Conservation (phyloP, 2,113 vertebrate species). For the Phaetusa simplex region DNA sequence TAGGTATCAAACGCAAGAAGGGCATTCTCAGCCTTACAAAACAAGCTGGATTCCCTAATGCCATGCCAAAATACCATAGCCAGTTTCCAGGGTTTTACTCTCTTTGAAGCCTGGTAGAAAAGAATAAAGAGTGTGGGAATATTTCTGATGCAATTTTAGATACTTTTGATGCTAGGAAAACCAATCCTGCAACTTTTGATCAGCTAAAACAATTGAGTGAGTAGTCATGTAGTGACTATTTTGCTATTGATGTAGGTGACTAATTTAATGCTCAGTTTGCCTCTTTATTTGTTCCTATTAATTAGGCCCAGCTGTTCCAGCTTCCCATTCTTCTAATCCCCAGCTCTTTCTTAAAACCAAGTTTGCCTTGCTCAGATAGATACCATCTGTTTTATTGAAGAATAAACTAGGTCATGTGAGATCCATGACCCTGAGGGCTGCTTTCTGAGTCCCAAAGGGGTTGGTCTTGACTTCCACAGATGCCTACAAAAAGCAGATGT, state of each 20-base stretch:
- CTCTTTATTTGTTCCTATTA: conserved; percentile 27
- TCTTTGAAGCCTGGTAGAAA: conserved; percentile 33
- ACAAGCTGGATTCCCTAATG: background rate
- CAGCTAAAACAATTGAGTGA: background rate
- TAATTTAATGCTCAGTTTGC: conserved; percentile 3
- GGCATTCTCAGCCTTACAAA: background rate
- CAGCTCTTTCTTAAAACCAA: conserved; percentile 24
- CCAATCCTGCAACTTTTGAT: background rate
- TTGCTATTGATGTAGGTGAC: background rate
- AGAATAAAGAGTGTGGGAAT: conserved; percentile 21
- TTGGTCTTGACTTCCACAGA: conserved; percentile 3
- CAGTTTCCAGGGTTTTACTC: background rate
- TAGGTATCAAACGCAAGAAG: background rate
- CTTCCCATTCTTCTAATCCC: background rate
- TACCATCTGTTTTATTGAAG: conserved; percentile 49
- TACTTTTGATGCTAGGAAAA: conserved; percentile 9
- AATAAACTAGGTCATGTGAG: conserved; percentile 46
- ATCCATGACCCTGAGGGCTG: background rate
- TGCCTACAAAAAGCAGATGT: background rate
- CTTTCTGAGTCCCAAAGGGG: background rate
- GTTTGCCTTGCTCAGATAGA: conserved; percentile 11
- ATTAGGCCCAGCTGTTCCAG: conserved; percentile 10
- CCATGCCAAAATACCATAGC: background rate
- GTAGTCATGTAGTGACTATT: background rate
- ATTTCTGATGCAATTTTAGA: background rate